Evolutionary conservation across 2,888 invertebrate genomes (phyloP), one percentile per base, ranked within the genome.

Genomic region (Morpho achilles): DNA sequence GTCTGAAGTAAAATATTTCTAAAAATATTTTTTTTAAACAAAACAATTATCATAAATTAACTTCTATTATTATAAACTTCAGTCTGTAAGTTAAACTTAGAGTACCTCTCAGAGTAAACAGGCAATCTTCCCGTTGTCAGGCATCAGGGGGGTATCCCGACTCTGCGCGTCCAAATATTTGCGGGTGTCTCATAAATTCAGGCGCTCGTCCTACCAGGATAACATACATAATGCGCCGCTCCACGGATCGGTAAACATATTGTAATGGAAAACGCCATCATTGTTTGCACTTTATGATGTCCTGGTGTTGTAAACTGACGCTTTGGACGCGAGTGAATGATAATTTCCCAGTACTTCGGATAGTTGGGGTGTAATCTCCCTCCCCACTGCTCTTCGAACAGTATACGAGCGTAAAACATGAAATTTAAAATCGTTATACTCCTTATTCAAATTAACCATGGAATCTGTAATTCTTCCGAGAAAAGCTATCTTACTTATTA

Each of bases 221-320:
- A 89, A 90, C 90, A 90, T 82, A 88, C 86, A 90, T 90, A 90
- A 90, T 88, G 82, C 90, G 83, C 78, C 76, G 81, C 84, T 76
- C 85, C 82, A 82, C 85, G 89, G 87, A 87, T 90, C 86, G 88
- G 89, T 84, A 90, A 90, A 90, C 90, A 90, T 89, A 90, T 90
- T 90, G 89, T 90, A 90, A 90, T 90, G 89, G 90, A 89, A 90
- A 90, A 87, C 85, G 87, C 82, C 80, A 80, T 82, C 87, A 85
- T 87, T 90, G 90, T 90, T 90, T 90, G 83, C 87, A 82, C 82
- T 87, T 90, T 87, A 87, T 85, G 87, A 87, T 85, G 88, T 88
- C 85, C 89, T 81, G 72, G 80, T 75, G 80, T 71, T 84, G 85
- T 84, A 83, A 84, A 82, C 78, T 83, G 88, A 55, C 71, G 79